Percentiles rank a stretch among this genome's conserved stretches.
Conservation (phyloP, 2,797 vertebrate species). For the Telmatherina bonti region DNA sequence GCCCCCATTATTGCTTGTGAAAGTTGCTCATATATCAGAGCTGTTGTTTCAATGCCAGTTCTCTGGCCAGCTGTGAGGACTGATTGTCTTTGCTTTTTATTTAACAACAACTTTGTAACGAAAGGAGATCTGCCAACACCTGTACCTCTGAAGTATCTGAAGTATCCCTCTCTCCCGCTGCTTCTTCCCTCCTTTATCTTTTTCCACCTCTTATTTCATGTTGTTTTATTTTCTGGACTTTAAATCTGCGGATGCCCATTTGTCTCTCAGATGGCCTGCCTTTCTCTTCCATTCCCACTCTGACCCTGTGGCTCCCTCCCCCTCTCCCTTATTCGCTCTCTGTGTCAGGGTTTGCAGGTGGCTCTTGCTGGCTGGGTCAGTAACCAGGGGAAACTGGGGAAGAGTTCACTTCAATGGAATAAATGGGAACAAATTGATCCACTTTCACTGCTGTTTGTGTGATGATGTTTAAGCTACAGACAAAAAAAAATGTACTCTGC, state of each 20-base stretch:
- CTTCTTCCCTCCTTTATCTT: slow-evolving; percentile 2
- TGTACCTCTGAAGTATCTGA: slow-evolving; percentile 50
- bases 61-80: slow-evolving; percentile 40
- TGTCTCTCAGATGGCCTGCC: slow-evolving; percentile 50
- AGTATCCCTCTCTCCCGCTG: neutral
- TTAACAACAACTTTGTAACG: slow-evolving; percentile 48
- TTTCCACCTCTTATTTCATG: slow-evolving; percentile 19
- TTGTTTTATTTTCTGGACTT: slow-evolving; percentile 31
- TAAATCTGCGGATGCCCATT: slow-evolving; percentile 61
- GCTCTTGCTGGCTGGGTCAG: slow-evolving; percentile 75
- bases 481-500: slow-evolving; percentile 40
- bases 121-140: slow-evolving; percentile 46
- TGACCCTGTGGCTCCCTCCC: slow-evolving; percentile 35
- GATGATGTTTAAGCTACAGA: slow-evolving; percentile 49
- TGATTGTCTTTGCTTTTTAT: slow-evolving; percentile 44
- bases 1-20: slow-evolving; percentile 47
- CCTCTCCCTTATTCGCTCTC: slow-evolving; percentile 38
- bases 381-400: slow-evolving; percentile 81
- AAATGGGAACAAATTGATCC: slow-evolving; percentile 79
- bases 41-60: slow-evolving; percentile 52
- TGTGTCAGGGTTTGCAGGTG: slow-evolving; percentile 79
- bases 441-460: slow-evolving; percentile 69
- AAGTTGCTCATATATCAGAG: slow-evolving; percentile 45
- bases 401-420: slow-evolving; percentile 80
- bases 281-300: slow-evolving; percentile 46